Evolutionary conservation across 37 sponge, comb jelly and placozoan species (phyloP), one percentile per base, ranked within the genome.

Genomic region (Beroe forskalii): DNA sequence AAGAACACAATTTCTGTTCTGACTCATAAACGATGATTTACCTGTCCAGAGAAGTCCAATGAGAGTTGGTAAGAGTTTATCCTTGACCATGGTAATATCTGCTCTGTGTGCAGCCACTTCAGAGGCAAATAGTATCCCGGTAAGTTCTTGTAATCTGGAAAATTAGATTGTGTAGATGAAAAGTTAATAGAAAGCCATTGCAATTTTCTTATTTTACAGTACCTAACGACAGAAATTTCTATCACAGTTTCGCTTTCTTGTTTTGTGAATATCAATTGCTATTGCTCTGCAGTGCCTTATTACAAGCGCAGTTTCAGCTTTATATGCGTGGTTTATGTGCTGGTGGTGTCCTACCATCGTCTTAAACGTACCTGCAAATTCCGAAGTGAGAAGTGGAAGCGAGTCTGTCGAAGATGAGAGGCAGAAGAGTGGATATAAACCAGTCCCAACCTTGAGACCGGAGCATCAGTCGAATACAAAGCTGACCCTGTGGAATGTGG

Each of bases 11-110:
- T n/a, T n/a, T n/a, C n/a, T n/a, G n/a, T n/a, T n/a, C n/a, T n/a
- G n/a, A n/a, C n/a, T n/a, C n/a, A n/a, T n/a, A n/a, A n/a, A n/a
- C n/a, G n/a, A n/a, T n/a, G n/a, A n/a, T n/a, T n/a, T 69, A 69
- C 72, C 72, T 69, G 72, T 69, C 72, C 72, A 69, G 32, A 69
- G 72, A 4, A 69, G 32, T 69, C 72, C 72, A 20, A 69, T 69
- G 28, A 69, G 38, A 69, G 72, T 33, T 33, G 72, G 72, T 35
- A 69, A 35, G 14, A 69, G 72, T 2, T 69, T 69, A 2, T 69
- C 72, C 19, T 36, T 32, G 19, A 69, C 33, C 35, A 35, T 36
- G 12, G 35, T 69, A 1, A 69, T 35, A 35, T 69, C 72, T 35
- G 72, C 72, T 69, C 72, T 69, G 36, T 69, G 32, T 6, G 33